phyloP scores from a whole-genome alignment of 1,140 invertebrate species.

The Nephotettix cincticeps region DNA sequence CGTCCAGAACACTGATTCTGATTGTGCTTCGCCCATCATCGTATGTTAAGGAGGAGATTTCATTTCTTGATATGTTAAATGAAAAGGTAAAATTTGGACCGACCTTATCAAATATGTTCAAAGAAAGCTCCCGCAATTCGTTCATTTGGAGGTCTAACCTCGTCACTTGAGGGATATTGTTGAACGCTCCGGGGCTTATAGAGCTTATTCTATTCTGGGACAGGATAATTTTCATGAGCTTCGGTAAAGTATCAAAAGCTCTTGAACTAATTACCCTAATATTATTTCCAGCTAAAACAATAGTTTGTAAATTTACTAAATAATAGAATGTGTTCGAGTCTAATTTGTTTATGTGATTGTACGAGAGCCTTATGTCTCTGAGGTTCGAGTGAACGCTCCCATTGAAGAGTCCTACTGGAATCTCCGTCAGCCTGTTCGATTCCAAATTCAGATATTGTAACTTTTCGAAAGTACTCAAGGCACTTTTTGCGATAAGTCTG shows the following conservation, averaged over 20 bases:
- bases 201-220: slow-evolving; percentile 63
- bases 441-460: slow-evolving; percentile 84
- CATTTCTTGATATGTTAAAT: slow-evolving; percentile 69
- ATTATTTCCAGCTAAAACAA: slow-evolving; percentile 70
- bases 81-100: slow-evolving; percentile 56
- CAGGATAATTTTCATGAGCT: slow-evolving; percentile 67
- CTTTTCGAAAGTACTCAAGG: slow-evolving; percentile 64
- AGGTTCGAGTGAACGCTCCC: slow-evolving; percentile 68
- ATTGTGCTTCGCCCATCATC: slow-evolving; percentile 51
- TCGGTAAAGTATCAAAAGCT: slow-evolving; percentile 65
- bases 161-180: slow-evolving; percentile 64
- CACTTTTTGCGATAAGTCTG: slow-evolving; percentile 60
- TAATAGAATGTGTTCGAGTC: slow-evolving; percentile 62
- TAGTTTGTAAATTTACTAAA: slow-evolving; percentile 63
- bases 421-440: slow-evolving; percentile 71
- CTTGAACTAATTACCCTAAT: slow-evolving; percentile 57
- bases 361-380: slow-evolving; percentile 71
- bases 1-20: slow-evolving; percentile 65
- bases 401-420: slow-evolving; percentile 64
- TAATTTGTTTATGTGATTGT: slow-evolving; percentile 66
- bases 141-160: slow-evolving; percentile 73
- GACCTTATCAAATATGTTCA: slow-evolving; percentile 65
- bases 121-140: slow-evolving; percentile 62
- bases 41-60: slow-evolving; percentile 59
- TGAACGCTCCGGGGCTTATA: slow-evolving; percentile 62